Percentiles rank a stretch among this genome's conserved stretches.
Evolutionary conservation across 2,888 invertebrate genomes (phyloP).

Genomic region (Druceiella hillmani): DNA sequence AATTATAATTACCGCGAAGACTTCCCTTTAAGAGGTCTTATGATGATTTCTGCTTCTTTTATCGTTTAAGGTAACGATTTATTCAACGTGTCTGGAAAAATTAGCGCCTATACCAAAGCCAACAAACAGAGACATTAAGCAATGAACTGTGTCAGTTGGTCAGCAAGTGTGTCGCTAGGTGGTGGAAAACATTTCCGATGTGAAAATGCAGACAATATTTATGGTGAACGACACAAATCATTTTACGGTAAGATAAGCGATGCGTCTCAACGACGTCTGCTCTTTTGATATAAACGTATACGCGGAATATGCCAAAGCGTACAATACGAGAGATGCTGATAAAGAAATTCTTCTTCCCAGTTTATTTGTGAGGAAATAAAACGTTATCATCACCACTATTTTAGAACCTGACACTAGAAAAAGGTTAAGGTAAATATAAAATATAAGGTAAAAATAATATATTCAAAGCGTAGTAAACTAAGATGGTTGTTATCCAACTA

Average conservation of each 20-base stretch:
- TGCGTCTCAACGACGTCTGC: background rate
- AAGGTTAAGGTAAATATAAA: slow-evolving; percentile 55
- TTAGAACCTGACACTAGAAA: slow-evolving; percentile 35
- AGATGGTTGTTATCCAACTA: slow-evolving; percentile 60
- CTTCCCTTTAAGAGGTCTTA: no score
- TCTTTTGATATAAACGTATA: slow-evolving; percentile 48
- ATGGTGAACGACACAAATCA: background rate
- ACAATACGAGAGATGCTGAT: slow-evolving; percentile 37
- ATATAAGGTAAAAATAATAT: slow-evolving; percentile 54
- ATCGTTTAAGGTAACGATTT: slow-evolving; percentile 37
- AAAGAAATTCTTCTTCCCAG: slow-evolving; percentile 49
- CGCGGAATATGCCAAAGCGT: no score
- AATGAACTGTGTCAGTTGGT: no score
- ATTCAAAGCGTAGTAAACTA: slow-evolving; percentile 63
- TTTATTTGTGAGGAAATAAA: slow-evolving; percentile 47
- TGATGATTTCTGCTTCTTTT: slow-evolving; percentile 35
- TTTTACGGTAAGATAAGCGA: background rate
- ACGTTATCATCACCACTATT: slow-evolving; percentile 54
- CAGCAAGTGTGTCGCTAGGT: slow-evolving; percentile 2
- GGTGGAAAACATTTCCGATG: slow-evolving; percentile 3
- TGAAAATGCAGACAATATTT: background rate
- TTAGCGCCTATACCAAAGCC: slow-evolving; percentile 31
- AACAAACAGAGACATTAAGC: slow-evolving; percentile 40
- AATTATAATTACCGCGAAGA: no score
- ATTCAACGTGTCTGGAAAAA: slow-evolving; percentile 42